Evolutionary conservation across 2,888 invertebrate species (phyloP).

Genomic region (Adelphocoris suturalis): DNA sequence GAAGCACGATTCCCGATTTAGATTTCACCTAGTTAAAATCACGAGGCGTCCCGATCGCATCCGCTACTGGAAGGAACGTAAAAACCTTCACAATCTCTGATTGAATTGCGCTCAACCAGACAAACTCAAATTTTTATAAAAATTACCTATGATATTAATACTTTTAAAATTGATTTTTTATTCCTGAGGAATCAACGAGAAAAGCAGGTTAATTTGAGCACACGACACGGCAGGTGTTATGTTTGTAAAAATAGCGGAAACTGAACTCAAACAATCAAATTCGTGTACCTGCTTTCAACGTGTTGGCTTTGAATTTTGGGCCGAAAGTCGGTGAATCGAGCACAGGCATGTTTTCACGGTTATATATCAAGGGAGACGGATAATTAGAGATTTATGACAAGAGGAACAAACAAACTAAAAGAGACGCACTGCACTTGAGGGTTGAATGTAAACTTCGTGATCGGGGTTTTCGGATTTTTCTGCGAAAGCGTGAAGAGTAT

Average conservation of each 20-base stretch:
- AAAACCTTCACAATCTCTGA: background rate
- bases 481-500: constrained; percentile 28
- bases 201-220: constrained; percentile 15
- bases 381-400: background rate
- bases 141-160: no score
- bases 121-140: no score
- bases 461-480: background rate
- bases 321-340: constrained; percentile 79
- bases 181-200: background rate
- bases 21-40: constrained; percentile 73
- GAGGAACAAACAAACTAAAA: constrained; percentile 3
- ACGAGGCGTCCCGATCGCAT: constrained; percentile 53
- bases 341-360: constrained; percentile 74
- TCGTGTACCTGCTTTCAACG: constrained; percentile 84
- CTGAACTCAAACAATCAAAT: background rate
- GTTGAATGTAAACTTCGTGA: constrained; percentile 13
- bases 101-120: background rate
- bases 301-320: constrained; percentile 91
- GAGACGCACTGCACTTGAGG: constrained; percentile 12
- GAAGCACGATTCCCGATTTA: constrained; percentile 69
- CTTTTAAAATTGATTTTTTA: no score
- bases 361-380: background rate
- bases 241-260: constrained; percentile 42
- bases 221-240: constrained; percentile 22
- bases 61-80: constrained; percentile 21